These are phyloP conservation scores for Crotophaga sulcirostris DNA, from an alignment of 2,113 vertebrate species.

Conservation along the genomic window DNA sequence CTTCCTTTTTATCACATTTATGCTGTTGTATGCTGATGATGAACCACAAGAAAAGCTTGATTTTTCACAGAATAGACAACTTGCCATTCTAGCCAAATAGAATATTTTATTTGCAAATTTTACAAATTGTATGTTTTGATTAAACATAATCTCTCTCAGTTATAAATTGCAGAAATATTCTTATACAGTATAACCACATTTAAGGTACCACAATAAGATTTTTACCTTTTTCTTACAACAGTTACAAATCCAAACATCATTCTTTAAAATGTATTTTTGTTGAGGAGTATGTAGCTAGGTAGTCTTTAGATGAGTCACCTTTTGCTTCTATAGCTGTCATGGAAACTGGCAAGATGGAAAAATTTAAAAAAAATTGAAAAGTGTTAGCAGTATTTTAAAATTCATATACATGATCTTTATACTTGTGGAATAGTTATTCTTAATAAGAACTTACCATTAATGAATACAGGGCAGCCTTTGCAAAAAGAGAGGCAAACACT, in stretches of 20 bases:
- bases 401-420: neutral
- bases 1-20: neutral
- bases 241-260: neutral
- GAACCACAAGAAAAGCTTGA: neutral
- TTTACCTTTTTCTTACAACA: neutral
- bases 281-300: neutral
- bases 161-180: neutral
- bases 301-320: constrained; percentile 57
- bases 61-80: neutral
- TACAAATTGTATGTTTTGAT: neutral
- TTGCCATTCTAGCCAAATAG: neutral
- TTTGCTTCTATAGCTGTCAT: constrained; percentile 63
- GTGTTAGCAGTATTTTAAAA: constrained; percentile 8
- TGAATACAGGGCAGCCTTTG: neutral
- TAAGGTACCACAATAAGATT: neutral
- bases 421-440: neutral
- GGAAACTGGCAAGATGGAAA: constrained; percentile 49
- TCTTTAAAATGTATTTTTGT: neutral
- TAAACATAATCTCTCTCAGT: neutral
- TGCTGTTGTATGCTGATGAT: neutral
- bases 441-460: neutral
- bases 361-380: neutral
- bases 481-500: neutral
- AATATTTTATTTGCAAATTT: neutral
- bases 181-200: neutral